Conservation (phyloP, 2,888 invertebrate genomes). For the Noctua comes region DNA sequence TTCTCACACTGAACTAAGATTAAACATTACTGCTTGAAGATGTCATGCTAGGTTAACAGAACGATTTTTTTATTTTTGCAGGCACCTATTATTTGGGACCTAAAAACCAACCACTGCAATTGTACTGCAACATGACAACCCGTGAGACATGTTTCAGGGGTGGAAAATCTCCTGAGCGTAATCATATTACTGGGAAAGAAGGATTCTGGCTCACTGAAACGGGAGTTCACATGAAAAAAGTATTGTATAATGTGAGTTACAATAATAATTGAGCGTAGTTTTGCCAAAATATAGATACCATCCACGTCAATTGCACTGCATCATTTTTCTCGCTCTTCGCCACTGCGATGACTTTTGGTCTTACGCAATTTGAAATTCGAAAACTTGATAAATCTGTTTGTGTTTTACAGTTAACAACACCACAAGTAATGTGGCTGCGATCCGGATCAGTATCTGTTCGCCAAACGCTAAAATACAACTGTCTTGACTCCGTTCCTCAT, state of each 20-base stretch:
- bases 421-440: slow-evolving; percentile 59
- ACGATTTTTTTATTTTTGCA: background rate
- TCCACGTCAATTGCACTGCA: background rate
- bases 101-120: slow-evolving; percentile 1
- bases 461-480: slow-evolving; percentile 65
- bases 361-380: background rate
- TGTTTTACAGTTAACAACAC: slow-evolving; percentile 34
- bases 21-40: background rate
- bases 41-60: background rate
- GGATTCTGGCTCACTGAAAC: slow-evolving; percentile 12
- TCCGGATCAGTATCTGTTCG: slow-evolving; percentile 46
- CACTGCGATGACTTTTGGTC: background rate
- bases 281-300: background rate
- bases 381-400: background rate
- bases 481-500: slow-evolving; percentile 60
- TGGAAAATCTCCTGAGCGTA: background rate
- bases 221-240: background rate
- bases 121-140: slow-evolving; percentile 18
- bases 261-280: background rate
- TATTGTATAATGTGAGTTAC: slow-evolving; percentile 7
- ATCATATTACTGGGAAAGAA: slow-evolving; percentile 6
- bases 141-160: slow-evolving; percentile 11
- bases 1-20: background rate
- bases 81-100: slow-evolving; percentile 21
- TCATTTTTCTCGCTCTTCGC: background rate